Evolutionary conservation across 1,140 invertebrate genomes (phyloP), one percentile per base, ranked within the genome.

Genomic region (Macrosteles quadrilineatus): DNA sequence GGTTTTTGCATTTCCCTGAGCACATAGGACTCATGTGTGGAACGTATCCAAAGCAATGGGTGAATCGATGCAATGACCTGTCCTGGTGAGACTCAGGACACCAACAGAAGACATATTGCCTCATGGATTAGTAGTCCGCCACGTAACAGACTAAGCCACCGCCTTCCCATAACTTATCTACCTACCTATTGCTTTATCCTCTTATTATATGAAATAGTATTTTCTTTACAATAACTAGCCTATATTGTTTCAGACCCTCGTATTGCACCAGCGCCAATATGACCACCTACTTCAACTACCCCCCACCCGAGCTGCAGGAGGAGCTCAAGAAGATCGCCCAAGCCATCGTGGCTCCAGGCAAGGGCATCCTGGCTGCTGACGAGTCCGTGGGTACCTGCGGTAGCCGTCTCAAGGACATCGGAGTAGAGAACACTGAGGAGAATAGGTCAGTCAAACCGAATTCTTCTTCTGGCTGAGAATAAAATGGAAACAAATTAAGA

Each of bases 331-430:
- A 84, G 72, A 98, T 97, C 77, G 96, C 96, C 50, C 86, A 94
- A 75, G 87, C 88, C 66, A 97, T 98, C 76, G 93, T 97, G 0
- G 88, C 92, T 40, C 91, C 92, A 19, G 96, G 96, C 75, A 98
- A 96, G 81, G 93, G 92, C 77, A 94, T 96, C 77, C 84, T 96
- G 65, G 93, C 94, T 74, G 93, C 93, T 76, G 94, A 95, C 81
- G 94, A 95, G 79, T 94, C 93, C 1, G 89, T 87, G 75, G 84
- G 88, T 19, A 97, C 95, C 40, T 95, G 96, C 85, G 95, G 95
- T 76, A 97, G 97, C 80, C 87, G 92, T 73, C 81, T 94, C 14
- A 59, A 87, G 69, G 88, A 90, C 77, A 94, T 95, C 76, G 92
- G 91, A 23, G 86, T 91, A 12, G 92, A 95, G 78, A 95, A 95